Conservation (phyloP, 2,113 vertebrate genomes). For the Syngnathus floridae region DNA sequence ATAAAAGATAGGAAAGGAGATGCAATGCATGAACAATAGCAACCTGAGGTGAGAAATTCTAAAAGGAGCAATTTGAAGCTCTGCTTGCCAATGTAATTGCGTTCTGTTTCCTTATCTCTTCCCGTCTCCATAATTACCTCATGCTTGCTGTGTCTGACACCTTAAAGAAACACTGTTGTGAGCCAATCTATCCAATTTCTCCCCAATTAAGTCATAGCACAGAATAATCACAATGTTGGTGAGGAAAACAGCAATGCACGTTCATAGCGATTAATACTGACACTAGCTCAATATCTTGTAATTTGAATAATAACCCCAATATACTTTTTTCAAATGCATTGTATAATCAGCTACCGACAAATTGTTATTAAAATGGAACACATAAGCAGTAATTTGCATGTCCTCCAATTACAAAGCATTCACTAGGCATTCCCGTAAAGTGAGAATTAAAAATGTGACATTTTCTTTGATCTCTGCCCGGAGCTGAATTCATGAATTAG, state of each 20-base stretch:
- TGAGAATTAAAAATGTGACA: slow-evolving; percentile 55
- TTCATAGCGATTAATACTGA: slow-evolving; percentile 41
- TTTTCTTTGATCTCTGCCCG: slow-evolving; percentile 32
- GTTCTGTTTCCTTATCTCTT: slow-evolving; percentile 66
- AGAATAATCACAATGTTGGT: slow-evolving; percentile 52
- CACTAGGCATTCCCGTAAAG: slow-evolving; percentile 40
- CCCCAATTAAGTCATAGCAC: slow-evolving; percentile 65
- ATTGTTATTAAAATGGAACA: slow-evolving; percentile 14
- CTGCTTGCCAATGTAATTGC: slow-evolving; percentile 70
- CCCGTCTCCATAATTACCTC: slow-evolving; percentile 69
- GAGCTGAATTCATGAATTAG: slow-evolving; percentile 49
- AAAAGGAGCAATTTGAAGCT: slow-evolving; percentile 67
- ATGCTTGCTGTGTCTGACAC: slow-evolving; percentile 65
- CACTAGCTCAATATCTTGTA: slow-evolving; percentile 26
- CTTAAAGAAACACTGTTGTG: slow-evolving; percentile 62
- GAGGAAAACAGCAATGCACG: slow-evolving; percentile 40
- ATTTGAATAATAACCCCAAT: slow-evolving; percentile 18
- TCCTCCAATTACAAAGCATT: slow-evolving; percentile 16
- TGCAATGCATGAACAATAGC: slow-evolving; percentile 61
- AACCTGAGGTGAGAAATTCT: slow-evolving; percentile 63
- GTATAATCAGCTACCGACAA: background rate
- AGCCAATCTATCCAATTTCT: slow-evolving; percentile 66
- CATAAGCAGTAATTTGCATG: slow-evolving; percentile 21
- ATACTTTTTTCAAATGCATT: background rate
- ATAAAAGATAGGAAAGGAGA: slow-evolving; percentile 57